phyloP scores from a whole-genome alignment of 2,113 vertebrate species.

The Gopherus flavomarginatus region DNA sequence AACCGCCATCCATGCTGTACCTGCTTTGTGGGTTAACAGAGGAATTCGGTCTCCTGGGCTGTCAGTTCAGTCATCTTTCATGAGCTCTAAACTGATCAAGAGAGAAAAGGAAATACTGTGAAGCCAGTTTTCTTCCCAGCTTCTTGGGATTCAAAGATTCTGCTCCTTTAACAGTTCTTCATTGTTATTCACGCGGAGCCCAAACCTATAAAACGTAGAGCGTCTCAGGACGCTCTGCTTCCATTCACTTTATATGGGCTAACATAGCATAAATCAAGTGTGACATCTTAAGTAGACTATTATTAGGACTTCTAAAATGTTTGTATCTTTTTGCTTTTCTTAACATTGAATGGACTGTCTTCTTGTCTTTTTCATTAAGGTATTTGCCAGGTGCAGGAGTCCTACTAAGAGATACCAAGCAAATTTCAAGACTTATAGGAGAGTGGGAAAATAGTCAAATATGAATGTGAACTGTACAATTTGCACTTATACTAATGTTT shows the following conservation, averaged over 20 bases:
- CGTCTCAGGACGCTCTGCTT: not conserved
- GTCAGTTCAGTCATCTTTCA: not conserved
- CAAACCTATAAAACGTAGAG: not conserved
- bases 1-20: slow-evolving; percentile 17
- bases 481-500: not conserved
- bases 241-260: slow-evolving; percentile 31
- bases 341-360: not conserved
- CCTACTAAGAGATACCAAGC: not conserved
- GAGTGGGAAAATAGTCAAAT: not conserved
- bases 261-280: not conserved
- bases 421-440: rapidly evolving
- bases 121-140: slow-evolving; percentile 3
- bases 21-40: slow-evolving; percentile 35
- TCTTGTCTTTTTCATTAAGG: not conserved
- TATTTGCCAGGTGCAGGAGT: not conserved
- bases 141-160: slow-evolving; percentile 7
- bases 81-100: not conserved
- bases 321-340: not conserved
- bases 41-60: not conserved
- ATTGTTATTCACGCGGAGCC: slow-evolving; percentile 41
- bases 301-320: not conserved
- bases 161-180: slow-evolving; percentile 20
- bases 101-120: slow-evolving; percentile 11
- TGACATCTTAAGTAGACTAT: not conserved
- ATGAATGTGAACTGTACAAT: not conserved